Evolutionary conservation across 1,140 invertebrate species (phyloP).

Genomic region (Trypoxylus dichotomus): DNA sequence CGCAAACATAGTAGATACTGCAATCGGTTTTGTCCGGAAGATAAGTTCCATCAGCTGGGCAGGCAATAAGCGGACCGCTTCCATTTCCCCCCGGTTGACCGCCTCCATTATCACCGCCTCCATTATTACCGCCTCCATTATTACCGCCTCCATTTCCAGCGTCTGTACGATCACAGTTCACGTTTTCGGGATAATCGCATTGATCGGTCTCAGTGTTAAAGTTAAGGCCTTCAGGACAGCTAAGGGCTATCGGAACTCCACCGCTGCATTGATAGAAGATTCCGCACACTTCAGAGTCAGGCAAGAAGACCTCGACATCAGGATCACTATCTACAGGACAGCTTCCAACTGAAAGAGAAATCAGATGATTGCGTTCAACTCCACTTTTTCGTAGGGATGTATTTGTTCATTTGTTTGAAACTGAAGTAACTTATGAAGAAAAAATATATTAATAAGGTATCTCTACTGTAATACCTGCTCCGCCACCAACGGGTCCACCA

Average conservation of each 20-base stretch:
- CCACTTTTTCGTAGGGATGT: no score
- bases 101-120: not conserved
- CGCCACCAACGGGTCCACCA: no score
- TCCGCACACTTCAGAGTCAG: constrained; percentile 50
- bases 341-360: not conserved
- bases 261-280: constrained; percentile 61
- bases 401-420: no score
- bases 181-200: constrained; percentile 14
- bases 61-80: not conserved
- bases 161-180: not conserved
- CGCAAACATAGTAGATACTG: not conserved
- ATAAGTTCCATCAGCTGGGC: not conserved
- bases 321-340: not conserved
- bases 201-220: constrained; percentile 55
- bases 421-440: no score
- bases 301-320: not conserved
- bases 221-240: constrained; percentile 54
- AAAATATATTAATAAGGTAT: no score
- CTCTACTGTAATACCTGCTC: no score
- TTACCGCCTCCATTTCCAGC: not conserved
- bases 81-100: not conserved
- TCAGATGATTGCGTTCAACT: no score
- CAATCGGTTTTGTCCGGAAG: not conserved
- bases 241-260: constrained; percentile 54
- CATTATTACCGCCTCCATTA: no score